Evolutionary conservation across 2,113 vertebrate species (phyloP).

Genomic region (Ovibos moschatus): DNA sequence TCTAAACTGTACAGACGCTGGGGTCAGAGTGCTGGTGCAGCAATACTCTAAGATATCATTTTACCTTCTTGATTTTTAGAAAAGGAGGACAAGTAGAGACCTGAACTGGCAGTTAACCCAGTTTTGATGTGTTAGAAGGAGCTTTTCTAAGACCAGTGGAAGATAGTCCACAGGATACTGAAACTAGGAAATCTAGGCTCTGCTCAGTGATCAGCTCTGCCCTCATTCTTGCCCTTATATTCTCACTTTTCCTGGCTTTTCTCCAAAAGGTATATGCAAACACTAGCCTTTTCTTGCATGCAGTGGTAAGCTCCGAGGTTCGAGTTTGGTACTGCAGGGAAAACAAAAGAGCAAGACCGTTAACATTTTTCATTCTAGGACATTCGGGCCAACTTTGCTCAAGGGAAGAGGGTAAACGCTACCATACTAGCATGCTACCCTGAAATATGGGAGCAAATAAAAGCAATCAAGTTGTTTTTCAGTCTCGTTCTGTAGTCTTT

Average conservation of each 20-base stretch:
- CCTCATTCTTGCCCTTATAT: background rate
- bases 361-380: background rate
- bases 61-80: background rate
- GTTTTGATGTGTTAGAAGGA: background rate
- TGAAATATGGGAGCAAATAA: background rate
- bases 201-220: background rate
- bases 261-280: background rate
- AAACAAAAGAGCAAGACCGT: background rate
- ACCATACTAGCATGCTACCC: background rate
- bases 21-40: background rate
- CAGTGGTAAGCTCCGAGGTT: background rate
- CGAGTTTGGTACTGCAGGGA: background rate
- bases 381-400: background rate
- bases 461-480: background rate
- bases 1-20: background rate
- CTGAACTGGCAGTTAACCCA: background rate
- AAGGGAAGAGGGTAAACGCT: background rate
- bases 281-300: background rate
- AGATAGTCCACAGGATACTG: background rate
- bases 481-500: background rate
- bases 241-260: background rate
- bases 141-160: background rate
- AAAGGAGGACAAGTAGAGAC: background rate
- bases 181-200: background rate
- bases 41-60: background rate